phyloP scores from a whole-genome alignment of 2,113 vertebrate species.

The Trinectes maculatus region DNA sequence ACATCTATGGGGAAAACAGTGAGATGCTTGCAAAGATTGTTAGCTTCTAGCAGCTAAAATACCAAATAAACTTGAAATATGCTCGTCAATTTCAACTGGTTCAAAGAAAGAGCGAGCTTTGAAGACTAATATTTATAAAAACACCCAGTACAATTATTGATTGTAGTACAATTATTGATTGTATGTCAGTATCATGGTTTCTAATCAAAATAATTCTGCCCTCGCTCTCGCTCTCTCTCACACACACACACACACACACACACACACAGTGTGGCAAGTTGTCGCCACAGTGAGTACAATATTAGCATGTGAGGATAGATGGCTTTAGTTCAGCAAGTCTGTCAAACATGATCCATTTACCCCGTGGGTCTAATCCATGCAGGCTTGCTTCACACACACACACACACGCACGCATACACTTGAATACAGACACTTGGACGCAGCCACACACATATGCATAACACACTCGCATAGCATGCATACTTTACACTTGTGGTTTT shows the following conservation, averaged over 20 bases:
- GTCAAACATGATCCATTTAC: slow-evolving; percentile 81
- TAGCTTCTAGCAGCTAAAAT: too few relatives aligned
- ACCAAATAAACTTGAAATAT: too few relatives aligned
- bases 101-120: background rate
- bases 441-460: slow-evolving; percentile 9
- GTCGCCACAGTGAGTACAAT: slow-evolving; percentile 62
- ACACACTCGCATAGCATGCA: slow-evolving; percentile 62
- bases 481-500: slow-evolving; percentile 65
- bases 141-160: background rate
- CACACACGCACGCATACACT: slow-evolving; percentile 24
- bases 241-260: slow-evolving; percentile 28
- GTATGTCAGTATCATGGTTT: background rate
- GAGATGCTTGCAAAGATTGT: background rate
- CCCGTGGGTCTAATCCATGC: slow-evolving; percentile 67
- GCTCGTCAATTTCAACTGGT: background rate
- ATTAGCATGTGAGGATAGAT: slow-evolving; percentile 82
- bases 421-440: slow-evolving; percentile 8
- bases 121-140: background rate
- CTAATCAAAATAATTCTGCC: background rate
- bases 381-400: slow-evolving; percentile 51
- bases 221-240: background rate
- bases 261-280: slow-evolving; percentile 44
- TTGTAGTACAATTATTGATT: background rate
- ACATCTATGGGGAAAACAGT: background rate
- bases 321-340: slow-evolving; percentile 76